Evolutionary conservation across 92 coral and sea anemone species (phyloP), one percentile per base, ranked within the genome.

Genomic region (Porites rus): DNA sequence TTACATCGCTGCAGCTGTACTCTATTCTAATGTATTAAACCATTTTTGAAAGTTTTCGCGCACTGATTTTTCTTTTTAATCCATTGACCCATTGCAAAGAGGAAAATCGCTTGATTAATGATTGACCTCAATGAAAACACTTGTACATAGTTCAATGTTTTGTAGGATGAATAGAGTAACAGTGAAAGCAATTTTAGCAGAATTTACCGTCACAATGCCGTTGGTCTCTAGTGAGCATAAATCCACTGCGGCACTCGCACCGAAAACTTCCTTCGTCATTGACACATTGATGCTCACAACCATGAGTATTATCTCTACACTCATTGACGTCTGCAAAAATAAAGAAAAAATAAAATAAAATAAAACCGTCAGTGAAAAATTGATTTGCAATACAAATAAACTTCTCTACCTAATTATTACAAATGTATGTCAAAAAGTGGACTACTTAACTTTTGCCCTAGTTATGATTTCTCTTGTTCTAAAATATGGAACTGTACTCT

Each of bases 181-280:
- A 38, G 6, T 19, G 16, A 16, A 58, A 88, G 46, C 50, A 38
- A 38, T 18, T 17, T 19, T 6, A 10, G 54, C 14, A 14, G 21
- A 46, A 90, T 96, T 80, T 88, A 97, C 99, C 99, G 80, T 97
- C 99, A 74, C 98, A 97, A 81, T 97, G 99, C 75, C 87, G 84
- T 1, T 84, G 89, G 78, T 97, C 99, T 53, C 65, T 90, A 74
- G 90, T 97, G 56, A 97, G 93, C 82, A 89, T 88, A 73, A 82
- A 97, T 4, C 99, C 99, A 82, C 90, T 90, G 69, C 79, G 70
- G 69, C 99, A 97, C 22, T 90, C 91, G 76, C 99, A 97, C 69
- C 66, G 91, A 75, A 75, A 76, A 25, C 89, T 87, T n/a, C 88
- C 94, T 11, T 80, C 83, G 7, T 66, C 72, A 62, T 92, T 87